Percentiles rank a stretch among this genome's conserved stretches.
phyloP scores from a whole-genome alignment of 2,888 invertebrate species.

The Eilema depressum region DNA sequence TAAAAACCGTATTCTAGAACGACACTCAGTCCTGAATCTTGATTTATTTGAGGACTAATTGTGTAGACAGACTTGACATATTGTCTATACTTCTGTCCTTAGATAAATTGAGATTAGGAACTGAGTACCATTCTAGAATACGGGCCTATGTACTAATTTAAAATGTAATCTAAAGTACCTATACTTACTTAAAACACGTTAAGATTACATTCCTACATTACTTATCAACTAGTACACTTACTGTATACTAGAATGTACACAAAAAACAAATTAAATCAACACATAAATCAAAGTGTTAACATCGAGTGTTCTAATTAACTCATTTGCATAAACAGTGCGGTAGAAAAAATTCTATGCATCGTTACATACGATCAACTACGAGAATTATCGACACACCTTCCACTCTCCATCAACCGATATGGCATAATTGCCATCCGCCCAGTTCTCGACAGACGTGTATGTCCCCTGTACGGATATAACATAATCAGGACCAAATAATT shows the following conservation, averaged over 20 bases:
- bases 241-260: not conserved
- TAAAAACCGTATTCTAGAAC: too few relatives aligned
- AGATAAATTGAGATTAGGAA: too few relatives aligned
- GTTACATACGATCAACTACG: conserved; percentile 17
- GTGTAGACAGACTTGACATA: too few relatives aligned
- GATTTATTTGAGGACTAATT: too few relatives aligned
- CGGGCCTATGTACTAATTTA: too few relatives aligned
- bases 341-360: conserved; percentile 22
- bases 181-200: too few relatives aligned
- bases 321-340: conserved; percentile 40
- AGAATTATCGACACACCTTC: conserved; percentile 26
- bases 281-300: conserved; percentile 19
- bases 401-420: conserved; percentile 33
- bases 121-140: too few relatives aligned
- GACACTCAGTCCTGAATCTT: too few relatives aligned
- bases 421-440: conserved; percentile 42
- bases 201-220: too few relatives aligned
- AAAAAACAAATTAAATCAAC: conserved; percentile 2
- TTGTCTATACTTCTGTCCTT: too few relatives aligned
- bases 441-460: conserved; percentile 30
- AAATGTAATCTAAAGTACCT: too few relatives aligned
- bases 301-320: conserved; percentile 43
- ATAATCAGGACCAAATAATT: conserved; percentile 40
- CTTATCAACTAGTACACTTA: not conserved
- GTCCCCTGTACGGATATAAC: conserved; percentile 43